Percentiles rank a stretch among this genome's conserved stretches.
phyloP scores from a whole-genome alignment of 2,888 invertebrate genomes.

The Palloptera scutellata region DNA sequence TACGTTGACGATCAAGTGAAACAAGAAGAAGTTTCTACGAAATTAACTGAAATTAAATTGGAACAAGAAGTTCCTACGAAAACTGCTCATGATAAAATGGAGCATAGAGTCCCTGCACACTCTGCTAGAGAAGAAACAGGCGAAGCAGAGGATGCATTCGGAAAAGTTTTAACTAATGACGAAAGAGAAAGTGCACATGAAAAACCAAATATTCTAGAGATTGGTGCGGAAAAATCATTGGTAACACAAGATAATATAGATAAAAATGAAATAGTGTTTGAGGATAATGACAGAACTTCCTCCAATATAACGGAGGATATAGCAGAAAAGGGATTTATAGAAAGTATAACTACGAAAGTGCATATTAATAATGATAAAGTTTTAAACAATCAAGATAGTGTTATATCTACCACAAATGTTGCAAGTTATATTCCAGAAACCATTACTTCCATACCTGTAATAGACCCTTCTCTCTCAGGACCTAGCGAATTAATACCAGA shows the following conservation, averaged over 20 bases:
- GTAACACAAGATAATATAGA: neutral
- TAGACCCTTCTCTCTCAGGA: no score
- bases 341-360: no score
- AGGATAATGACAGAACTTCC: neutral
- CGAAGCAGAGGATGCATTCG: slow-evolving; percentile 22
- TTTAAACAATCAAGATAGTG: neutral
- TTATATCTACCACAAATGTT: neutral
- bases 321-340: no score
- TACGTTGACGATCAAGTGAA: slow-evolving; percentile 4
- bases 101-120: neutral
- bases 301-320: neutral
- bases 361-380: no score
- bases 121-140: neutral
- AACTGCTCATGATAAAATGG: neutral
- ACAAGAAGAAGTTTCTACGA: neutral
- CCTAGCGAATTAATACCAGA: neutral
- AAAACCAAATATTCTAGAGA: neutral
- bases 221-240: no score
- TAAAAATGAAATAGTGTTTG: neutral
- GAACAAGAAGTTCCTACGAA: slow-evolving; percentile 14
- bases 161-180: slow-evolving; percentile 35
- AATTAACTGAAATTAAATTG: slow-evolving; percentile 4
- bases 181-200: slow-evolving; percentile 39
- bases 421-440: neutral
- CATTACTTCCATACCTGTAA: neutral